A percentile compares a stretch with the other conserved stretches of the same genome.
phyloP scores from a whole-genome alignment of 2,797 vertebrate species.

The Thripadectes ignobilis region DNA sequence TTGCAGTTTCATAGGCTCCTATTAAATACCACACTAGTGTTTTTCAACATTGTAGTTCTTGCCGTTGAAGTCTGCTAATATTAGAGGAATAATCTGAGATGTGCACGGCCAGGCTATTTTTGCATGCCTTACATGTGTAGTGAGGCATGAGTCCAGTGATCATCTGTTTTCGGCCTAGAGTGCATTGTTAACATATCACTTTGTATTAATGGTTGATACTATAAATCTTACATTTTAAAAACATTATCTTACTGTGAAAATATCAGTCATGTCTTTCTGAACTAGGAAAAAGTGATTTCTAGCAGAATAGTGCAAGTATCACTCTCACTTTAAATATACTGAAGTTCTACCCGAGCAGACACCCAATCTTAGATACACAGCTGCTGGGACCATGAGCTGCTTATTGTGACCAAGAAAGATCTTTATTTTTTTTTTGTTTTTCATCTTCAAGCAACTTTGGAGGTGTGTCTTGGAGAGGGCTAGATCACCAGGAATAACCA shows the following conservation, averaged over 20 bases:
- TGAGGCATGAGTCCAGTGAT: slow-evolving; percentile 17
- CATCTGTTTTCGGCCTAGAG: neutral
- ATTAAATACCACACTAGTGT: neutral
- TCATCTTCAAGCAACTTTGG: neutral
- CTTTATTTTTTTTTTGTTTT: neutral
- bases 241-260: neutral
- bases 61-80: neutral
- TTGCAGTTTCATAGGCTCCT: neutral
- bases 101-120: slow-evolving; percentile 28
- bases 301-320: neutral
- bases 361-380: neutral
- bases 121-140: neutral
- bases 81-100: neutral
- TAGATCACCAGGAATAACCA: neutral
- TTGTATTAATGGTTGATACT: neutral
- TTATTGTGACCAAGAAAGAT: neutral
- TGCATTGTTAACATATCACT: neutral
- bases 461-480: neutral
- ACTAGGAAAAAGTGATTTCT: neutral
- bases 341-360: neutral
- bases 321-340: fast-evolving
- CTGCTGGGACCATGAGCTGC: neutral
- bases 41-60: neutral
- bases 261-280: neutral
- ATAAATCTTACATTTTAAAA: neutral